Evolutionary conservation across 2,888 invertebrate genomes (phyloP).

Genomic region (Masnerella sp.): DNA sequence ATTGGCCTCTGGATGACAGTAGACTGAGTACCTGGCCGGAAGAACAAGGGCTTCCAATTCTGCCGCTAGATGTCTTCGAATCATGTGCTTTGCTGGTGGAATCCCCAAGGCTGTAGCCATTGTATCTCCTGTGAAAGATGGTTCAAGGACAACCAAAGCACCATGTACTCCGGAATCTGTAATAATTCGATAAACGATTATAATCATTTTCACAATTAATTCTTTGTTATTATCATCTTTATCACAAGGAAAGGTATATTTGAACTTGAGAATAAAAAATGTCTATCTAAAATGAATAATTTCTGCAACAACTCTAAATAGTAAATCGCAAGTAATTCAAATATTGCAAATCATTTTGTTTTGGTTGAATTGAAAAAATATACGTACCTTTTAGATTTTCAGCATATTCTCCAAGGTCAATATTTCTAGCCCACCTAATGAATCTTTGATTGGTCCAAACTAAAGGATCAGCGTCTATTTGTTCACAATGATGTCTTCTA

Average conservation of each 20-base stretch:
- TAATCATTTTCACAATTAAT: too few species aligned
- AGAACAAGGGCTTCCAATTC: conserved; percentile 94
- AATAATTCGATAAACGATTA: conserved; percentile 21
- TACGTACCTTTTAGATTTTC: conserved; percentile 90
- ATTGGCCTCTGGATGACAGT: conserved; percentile 75
- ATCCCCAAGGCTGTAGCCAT: conserved; percentile 96
- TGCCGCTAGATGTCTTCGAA: conserved; percentile 92
- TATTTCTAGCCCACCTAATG: conserved; percentile 94
- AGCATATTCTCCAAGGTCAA: conserved; percentile 95
- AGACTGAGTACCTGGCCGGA: conserved; percentile 89
- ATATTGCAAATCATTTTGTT: neutral
- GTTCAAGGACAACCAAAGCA: conserved; percentile 94
- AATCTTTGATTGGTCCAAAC: conserved; percentile 98
- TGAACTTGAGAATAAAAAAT: too few species aligned
- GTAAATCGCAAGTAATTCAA: too few species aligned
- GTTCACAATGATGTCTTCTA: conserved; percentile 91
- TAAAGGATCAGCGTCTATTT: conserved; percentile 92
- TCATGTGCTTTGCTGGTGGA: conserved; percentile 94
- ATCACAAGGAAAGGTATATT: too few species aligned
- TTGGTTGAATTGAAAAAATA: neutral
- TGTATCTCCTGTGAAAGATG: conserved; percentile 95
- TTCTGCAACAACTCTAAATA: too few species aligned
- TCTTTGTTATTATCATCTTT: too few species aligned
- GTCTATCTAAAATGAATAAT: too few species aligned
- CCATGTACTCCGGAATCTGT: conserved; percentile 96